Conservation (phyloP, 2,888 invertebrate species). For the Heliconius hortense region DNA sequence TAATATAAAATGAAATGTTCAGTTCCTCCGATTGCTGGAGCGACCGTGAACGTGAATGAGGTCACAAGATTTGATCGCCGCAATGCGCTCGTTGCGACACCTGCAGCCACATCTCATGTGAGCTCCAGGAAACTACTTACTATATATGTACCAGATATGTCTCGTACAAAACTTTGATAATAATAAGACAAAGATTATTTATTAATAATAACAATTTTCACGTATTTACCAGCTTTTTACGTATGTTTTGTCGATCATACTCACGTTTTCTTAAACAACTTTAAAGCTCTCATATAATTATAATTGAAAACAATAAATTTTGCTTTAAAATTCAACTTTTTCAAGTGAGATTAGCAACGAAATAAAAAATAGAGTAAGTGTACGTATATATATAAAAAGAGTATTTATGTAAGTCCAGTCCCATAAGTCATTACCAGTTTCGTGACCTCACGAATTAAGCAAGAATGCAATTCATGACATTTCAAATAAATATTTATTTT, state of each 20-base stretch:
- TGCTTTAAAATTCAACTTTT: too few relatives aligned
- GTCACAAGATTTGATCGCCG: conserved; percentile 69
- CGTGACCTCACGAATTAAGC: conserved; percentile 6
- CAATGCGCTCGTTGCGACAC: conserved; percentile 75
- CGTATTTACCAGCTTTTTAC: neutral
- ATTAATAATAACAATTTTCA: neutral
- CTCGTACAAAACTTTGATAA: neutral
- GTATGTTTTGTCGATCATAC: neutral
- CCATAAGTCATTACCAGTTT: neutral
- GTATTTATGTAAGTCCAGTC: neutral
- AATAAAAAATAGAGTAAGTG: too few relatives aligned
- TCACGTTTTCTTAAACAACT: neutral
- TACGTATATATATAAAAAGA: neutral
- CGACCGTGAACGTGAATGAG: conserved; percentile 68
- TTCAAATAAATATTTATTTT: conserved; percentile 10
- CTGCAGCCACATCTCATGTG: conserved; percentile 52
- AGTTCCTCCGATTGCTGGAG: conserved; percentile 40
- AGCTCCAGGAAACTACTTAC: conserved; percentile 10
- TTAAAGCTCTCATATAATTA: neutral
- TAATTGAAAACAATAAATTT: too few relatives aligned
- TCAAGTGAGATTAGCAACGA: too few relatives aligned
- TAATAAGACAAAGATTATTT: too few relatives aligned
- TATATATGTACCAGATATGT: neutral
- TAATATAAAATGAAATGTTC: conserved; percentile 35
- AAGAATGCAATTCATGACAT: neutral